A percentile compares a stretch with the other conserved stretches of the same genome.
These are phyloP conservation scores for Nyctalus aviator DNA, from an alignment of 2,797 vertebrate genomes.

Conservation along the genomic window DNA sequence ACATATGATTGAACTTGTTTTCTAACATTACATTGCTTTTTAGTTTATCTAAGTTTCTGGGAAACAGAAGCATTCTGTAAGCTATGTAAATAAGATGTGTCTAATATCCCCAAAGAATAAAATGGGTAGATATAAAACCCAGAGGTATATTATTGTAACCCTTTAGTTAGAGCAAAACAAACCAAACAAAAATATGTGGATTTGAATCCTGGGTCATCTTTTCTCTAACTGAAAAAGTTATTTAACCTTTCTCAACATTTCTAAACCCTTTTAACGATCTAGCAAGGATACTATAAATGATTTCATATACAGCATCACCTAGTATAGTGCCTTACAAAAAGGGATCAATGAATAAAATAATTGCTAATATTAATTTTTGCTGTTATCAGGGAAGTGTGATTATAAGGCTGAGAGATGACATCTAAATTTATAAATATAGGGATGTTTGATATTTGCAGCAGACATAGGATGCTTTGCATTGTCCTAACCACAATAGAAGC, in stretches of 20 bases:
- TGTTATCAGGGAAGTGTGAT: not conserved
- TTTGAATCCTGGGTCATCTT: not conserved
- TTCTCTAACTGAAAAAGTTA: not conserved
- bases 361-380: not conserved
- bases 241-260: not conserved
- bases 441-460: not conserved
- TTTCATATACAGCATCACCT: not conserved
- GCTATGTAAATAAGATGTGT: not conserved
- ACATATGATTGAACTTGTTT: constrained; percentile 29
- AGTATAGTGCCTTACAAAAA: not conserved
- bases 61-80: constrained; percentile 9
- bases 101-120: not conserved
- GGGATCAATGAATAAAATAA: not conserved
- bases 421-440: not conserved
- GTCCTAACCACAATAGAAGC: not conserved
- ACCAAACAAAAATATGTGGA: not conserved
- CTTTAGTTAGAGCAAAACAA: not conserved
- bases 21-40: not conserved
- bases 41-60: not conserved
- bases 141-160: not conserved
- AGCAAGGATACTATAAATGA: not conserved
- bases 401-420: not conserved
- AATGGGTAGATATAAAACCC: not conserved
- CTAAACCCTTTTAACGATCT: not conserved
- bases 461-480: not conserved